Evolutionary conservation across 1,140 invertebrate species (phyloP).

Genomic region (Neodiprion lecontei): DNA sequence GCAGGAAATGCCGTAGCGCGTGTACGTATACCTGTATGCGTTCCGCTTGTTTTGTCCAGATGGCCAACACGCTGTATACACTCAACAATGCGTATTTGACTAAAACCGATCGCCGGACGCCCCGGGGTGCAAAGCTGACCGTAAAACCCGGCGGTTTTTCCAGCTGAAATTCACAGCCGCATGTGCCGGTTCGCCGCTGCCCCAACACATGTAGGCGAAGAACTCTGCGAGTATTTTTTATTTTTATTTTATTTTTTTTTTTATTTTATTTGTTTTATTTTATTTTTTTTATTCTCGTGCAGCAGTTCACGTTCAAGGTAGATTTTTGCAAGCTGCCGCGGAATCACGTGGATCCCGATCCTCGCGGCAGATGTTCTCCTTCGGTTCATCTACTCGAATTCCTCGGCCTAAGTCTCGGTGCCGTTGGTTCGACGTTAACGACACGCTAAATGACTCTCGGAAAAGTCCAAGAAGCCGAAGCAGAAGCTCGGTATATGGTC

Average conservation of each 20-base stretch:
- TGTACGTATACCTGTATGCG: background rate
- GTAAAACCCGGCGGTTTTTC: background rate
- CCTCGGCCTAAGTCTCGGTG: background rate
- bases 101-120: background rate
- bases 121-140: background rate
- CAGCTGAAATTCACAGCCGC: background rate
- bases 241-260: no score
- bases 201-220: no score
- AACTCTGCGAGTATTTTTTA: no score
- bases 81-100: conserved; percentile 2
- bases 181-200: background rate
- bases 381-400: background rate
- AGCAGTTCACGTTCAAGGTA: no score
- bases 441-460: background rate
- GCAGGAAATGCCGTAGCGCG: background rate
- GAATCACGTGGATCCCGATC: no score
- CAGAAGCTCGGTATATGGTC: background rate
- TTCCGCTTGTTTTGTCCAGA: background rate
- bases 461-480: background rate
- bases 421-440: background rate
- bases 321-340: no score
- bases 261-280: no score
- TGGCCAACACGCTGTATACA: background rate
- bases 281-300: no score
- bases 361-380: background rate